Evolutionary conservation across 2,797 vertebrate genomes (phyloP), one percentile per base, ranked within the genome.

Genomic region (Dicrostonyx torquatus): DNA sequence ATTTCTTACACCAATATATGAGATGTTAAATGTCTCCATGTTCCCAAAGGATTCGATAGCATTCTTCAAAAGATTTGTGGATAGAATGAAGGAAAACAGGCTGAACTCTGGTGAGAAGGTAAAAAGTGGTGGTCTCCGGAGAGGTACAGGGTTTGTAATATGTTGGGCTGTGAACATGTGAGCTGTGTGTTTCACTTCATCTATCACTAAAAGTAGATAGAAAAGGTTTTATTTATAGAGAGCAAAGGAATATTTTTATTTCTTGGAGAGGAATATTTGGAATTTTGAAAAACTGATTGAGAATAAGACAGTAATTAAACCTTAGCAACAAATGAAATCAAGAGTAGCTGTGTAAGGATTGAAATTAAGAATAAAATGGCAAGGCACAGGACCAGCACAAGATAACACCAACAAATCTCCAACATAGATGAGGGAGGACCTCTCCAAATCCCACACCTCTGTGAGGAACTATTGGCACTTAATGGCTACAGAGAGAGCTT

Each of bases 41-140:
- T 97, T 95, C 78, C 75, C 89, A 45, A 88, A 26, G 64, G 80
- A 77, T 40, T 45, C 68, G 18, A 37, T 24, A n/a, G 5, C 31
- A 8, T 97, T 96, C 90, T 93, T 97, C 9, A 58, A 11, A 85
- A 45, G 70, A 12, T 82, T 92, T 48, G 24, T 97, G 22, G 1
- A 43, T 86, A 90, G 0, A 1, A 96, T 93, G 17, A 95, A 96
- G 58, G 62, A 96, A 78, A 77, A 11, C 72, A 88, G 70, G 37
- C 84, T 96, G 2, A 68, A 89, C 17, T 77, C 76, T 48, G 80
- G 79, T 2, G 13, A 95, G 31, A 86, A 96, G 96, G 94, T 97
- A 95, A 95, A 66, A 66, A 5, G 6, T 93, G 12, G n/a, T 40
- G 11, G 2, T 55, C 3, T 37, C 22, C 13, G 43, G 0, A n/a